Base-by-base conservation (phyloP, 1,140 invertebrate species). In the Eriocheir sinensis region DNA sequence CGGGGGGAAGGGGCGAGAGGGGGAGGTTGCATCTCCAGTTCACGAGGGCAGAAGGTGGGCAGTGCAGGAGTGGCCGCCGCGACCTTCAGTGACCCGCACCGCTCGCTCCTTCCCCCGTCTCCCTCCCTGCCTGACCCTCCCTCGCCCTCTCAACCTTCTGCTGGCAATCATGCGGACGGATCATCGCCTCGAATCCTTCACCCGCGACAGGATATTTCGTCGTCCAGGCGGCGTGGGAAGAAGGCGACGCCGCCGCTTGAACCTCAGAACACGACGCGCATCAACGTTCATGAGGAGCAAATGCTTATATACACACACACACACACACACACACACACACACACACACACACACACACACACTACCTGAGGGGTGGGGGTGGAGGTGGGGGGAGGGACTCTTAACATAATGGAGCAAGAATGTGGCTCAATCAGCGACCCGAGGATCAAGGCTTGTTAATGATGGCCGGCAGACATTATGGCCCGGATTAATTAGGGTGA, bases 401-500 rank as follows among this genome's bases (percentile, higher is more conserved):
- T 72, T 72, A 72, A 72, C 60, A 72, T 72, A 72, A 72, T 72
- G 60, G 60, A 72, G 1, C 60, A 72, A 72, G 60, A 72, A 72
- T 72, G 60, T 72, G 27, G 60, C 60, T 41, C 86, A 40, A 30
- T 38, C 86, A 40, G 6, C 38, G 32, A 40, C 38, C 86, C 38
- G 85, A 88, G 85, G 85, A 88, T 79, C 32, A 80, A 41, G n/a
- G n/a, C 60, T n/a, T 41, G 90, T 79, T 80, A 81, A 38, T 40
- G 90, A 41, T 80, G 53, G 32, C 34, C 36, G 38, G 32, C 36
- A 41, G 40, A 79, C 88, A 89, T 53, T 53, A 53, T 89, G 88
- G 9, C 34, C 21, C 32, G n/a, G 89, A 90, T 72, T 48, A 90
- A 90, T 72, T 72, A 90, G 44, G 32, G 53, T 30, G n/a, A 36